Percentiles rank a stretch among this genome's conserved stretches.
Conservation (phyloP, 2,888 invertebrate species). For the Andrena marginata region DNA sequence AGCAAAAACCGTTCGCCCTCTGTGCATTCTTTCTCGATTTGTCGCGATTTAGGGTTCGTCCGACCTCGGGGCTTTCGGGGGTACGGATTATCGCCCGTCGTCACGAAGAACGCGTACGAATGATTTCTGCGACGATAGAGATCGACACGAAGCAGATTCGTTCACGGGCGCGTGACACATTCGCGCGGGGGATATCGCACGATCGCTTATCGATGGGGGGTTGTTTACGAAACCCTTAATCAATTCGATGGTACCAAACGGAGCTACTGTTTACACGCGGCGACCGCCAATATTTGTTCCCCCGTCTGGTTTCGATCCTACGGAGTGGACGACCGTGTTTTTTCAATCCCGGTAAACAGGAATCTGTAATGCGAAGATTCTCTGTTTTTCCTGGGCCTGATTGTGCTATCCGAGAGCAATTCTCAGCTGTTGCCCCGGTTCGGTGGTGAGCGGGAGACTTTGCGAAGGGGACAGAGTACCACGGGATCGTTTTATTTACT, state of each 20-base stretch:
- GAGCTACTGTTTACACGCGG: conserved; percentile 41
- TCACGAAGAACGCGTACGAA: conserved; percentile 7
- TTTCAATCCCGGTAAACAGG: conserved; percentile 12
- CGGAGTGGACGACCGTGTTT: conserved; percentile 26
- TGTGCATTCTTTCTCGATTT: neutral
- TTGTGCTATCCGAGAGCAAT: neutral
- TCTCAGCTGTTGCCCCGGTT: neutral
- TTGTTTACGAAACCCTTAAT: conserved; percentile 61
- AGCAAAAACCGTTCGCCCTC: neutral
- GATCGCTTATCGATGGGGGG: conserved; percentile 30
- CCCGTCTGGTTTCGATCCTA: conserved; percentile 41
- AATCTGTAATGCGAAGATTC: conserved; percentile 3
- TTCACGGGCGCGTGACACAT: conserved; percentile 31
- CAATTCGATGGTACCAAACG: conserved; percentile 50
- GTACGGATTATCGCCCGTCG: neutral
- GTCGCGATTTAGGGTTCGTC: neutral
- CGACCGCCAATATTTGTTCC: conserved; percentile 53
- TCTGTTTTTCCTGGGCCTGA: neutral
- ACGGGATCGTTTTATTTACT: neutral
- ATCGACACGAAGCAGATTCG: conserved; percentile 18
- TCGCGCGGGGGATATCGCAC: conserved; percentile 19
- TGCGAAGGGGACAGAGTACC: neutral
- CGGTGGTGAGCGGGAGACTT: neutral
- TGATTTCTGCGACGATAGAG: neutral
- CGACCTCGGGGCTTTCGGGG: neutral